A percentile compares a stretch with the other conserved stretches of the same genome.
These are phyloP conservation scores for Raphicerus campestris DNA, from an alignment of 2,113 vertebrate genomes.

Conservation along the genomic window DNA sequence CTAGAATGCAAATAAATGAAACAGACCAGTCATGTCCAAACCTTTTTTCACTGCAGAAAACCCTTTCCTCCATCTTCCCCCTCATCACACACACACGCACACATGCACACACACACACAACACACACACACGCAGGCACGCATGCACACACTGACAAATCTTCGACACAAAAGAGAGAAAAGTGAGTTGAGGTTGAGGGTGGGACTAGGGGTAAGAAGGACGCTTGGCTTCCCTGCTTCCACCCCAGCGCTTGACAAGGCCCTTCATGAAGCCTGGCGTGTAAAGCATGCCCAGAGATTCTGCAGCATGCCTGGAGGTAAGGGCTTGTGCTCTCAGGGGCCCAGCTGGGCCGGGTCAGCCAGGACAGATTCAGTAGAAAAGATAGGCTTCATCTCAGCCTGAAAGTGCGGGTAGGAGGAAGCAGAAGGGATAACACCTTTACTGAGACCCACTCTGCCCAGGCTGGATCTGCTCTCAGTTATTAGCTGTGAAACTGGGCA, in stretches of 20 bases:
- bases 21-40: neutral
- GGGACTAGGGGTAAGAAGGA: neutral
- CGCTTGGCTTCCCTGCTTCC: neutral
- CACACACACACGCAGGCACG: fast-evolving
- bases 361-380: neutral
- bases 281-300: neutral
- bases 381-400: neutral
- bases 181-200: neutral
- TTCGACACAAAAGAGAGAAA: neutral
- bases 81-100: neutral
- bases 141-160: neutral
- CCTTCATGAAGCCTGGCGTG: neutral
- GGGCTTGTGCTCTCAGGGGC: neutral
- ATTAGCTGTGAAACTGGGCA: neutral
- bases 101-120: neutral
- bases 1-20: neutral
- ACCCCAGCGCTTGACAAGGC: neutral
- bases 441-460: neutral
- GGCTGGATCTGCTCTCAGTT: neutral
- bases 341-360: neutral
- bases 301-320: neutral
- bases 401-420: neutral
- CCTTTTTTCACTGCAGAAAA: neutral
- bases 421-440: neutral
- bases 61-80: neutral